phyloP scores from a whole-genome alignment of 2,888 invertebrate genomes.

The Papilio protenor region DNA sequence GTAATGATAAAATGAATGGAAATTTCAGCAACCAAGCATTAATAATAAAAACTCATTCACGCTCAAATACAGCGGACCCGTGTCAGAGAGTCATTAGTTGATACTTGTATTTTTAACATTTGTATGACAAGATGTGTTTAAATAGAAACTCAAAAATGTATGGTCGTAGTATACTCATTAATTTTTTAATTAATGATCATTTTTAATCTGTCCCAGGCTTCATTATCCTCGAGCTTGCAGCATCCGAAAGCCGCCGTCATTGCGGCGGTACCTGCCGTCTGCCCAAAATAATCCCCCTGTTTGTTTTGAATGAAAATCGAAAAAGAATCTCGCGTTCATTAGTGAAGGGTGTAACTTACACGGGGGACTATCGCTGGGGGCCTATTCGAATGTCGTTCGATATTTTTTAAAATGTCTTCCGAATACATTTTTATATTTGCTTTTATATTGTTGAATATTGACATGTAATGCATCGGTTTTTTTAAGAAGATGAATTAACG shows the following conservation, averaged over 20 bases:
- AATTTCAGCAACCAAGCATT: too few species aligned
- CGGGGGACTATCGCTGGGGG: conserved; percentile 60
- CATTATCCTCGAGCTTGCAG: conserved; percentile 39
- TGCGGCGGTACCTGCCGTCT: conserved; percentile 61
- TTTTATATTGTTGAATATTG: not conserved
- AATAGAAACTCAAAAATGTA: too few species aligned
- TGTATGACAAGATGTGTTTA: too few species aligned
- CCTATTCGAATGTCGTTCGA: conserved; percentile 54
- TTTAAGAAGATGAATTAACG: too few species aligned
- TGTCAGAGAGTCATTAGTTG: too few species aligned
- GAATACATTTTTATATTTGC: not conserved
- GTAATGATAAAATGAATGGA: too few species aligned
- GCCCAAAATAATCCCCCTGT: conserved; percentile 73
- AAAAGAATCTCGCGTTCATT: conserved; percentile 81
- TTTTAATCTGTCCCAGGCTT: conserved; percentile 37
- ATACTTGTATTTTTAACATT: too few species aligned
- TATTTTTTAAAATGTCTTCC: not conserved
- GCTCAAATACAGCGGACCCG: too few species aligned
- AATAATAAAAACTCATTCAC: too few species aligned
- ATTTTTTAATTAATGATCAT: conserved; percentile 42
- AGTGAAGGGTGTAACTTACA: conserved; percentile 79
- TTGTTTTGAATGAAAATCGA: conserved; percentile 79
- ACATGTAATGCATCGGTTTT: too few species aligned
- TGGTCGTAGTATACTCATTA: conserved; percentile 22
- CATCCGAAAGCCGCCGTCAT: conserved; percentile 40